Evolutionary conservation across 2,888 invertebrate genomes (phyloP).

Genomic region (Byasa hedistus): DNA sequence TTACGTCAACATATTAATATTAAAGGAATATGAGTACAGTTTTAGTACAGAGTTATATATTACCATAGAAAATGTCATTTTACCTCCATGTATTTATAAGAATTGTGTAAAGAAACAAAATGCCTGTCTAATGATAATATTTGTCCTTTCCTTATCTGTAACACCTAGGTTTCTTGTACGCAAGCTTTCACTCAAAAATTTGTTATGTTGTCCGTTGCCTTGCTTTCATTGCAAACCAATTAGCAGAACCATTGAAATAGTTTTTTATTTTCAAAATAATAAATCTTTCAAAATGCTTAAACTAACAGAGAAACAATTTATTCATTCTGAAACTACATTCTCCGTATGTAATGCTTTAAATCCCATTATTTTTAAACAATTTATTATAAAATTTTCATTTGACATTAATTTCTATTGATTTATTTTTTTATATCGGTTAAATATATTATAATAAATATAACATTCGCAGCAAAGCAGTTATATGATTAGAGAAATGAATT

Average conservation of each 20-base stretch:
- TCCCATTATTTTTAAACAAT: too few species aligned
- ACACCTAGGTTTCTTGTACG: conserved; percentile 25
- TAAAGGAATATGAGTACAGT: conserved; percentile 26
- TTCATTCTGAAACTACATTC: too few species aligned
- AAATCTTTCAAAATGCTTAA: too few species aligned
- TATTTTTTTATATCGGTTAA: too few species aligned
- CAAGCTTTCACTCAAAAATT: conserved; percentile 4
- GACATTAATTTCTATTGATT: too few species aligned
- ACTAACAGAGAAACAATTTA: too few species aligned
- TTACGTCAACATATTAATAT: conserved; percentile 10
- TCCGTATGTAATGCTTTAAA: too few species aligned
- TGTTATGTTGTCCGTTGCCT: conserved; percentile 4
- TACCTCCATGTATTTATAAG: conserved; percentile 15
- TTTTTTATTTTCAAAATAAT: not conserved
- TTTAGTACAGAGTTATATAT: conserved; percentile 23
- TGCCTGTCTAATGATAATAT: conserved; percentile 11
- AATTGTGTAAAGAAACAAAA: conserved; percentile 18
- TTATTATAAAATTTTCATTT: too few species aligned
- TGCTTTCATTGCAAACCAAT: conserved; percentile 13
- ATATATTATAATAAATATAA: too few species aligned
- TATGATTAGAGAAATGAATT: not conserved
- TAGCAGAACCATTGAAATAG: not conserved
- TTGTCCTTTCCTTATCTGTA: conserved; percentile 27
- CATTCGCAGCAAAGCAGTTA: too few species aligned
- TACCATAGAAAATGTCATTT: conserved; percentile 22